These are phyloP conservation scores for Panurus biarmicus DNA, from an alignment of 2,113 vertebrate genomes.

Conservation along the genomic window DNA sequence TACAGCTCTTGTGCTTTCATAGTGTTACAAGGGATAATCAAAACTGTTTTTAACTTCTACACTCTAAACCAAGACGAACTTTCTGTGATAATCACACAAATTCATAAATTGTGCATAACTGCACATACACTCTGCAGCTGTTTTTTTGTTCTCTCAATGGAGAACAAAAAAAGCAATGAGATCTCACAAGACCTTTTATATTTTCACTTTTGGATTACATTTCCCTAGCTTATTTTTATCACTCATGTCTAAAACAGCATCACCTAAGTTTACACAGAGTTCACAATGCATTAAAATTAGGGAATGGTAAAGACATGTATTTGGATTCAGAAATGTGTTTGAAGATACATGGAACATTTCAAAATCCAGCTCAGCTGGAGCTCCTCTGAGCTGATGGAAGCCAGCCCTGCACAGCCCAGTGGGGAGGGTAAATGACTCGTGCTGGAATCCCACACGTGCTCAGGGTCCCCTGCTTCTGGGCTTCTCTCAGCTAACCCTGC, in stretches of 20 bases:
- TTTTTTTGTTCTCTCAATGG: too few species aligned
- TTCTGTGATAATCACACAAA: not conserved
- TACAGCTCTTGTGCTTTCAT: not conserved
- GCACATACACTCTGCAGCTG: not conserved
- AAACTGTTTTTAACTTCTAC: not conserved
- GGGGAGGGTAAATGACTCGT: not conserved
- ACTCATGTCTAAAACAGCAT: not conserved
- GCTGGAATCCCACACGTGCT: not conserved
- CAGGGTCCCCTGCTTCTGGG: not conserved
- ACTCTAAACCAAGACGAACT: not conserved
- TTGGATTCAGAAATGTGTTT: not conserved
- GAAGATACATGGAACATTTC: not conserved
- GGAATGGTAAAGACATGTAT: not conserved
- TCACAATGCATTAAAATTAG: not conserved
- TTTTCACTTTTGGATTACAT: not conserved
- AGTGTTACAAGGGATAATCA: not conserved
- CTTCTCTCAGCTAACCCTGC: not conserved
- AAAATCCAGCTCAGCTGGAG: not conserved
- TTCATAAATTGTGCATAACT: not conserved
- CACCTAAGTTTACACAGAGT: not conserved
- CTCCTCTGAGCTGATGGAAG: not conserved
- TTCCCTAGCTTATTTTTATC: not conserved
- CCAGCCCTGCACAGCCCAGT: not conserved
- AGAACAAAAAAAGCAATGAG: not conserved
- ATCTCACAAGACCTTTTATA: not conserved